Evolutionary conservation across 2,888 invertebrate genomes (phyloP).

Genomic region (Balanococcus diminutus): DNA sequence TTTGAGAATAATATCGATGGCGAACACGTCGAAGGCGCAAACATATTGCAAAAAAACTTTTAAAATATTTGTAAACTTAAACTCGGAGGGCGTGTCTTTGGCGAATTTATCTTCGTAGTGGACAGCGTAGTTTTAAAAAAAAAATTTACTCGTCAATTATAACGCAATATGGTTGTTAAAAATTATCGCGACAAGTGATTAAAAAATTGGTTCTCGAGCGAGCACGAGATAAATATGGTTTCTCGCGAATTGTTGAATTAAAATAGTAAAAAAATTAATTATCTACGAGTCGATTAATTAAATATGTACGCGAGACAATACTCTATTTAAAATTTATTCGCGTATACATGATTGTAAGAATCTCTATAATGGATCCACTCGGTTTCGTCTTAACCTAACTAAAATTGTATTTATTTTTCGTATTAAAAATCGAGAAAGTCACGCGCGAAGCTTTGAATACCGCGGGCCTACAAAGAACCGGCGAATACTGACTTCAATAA

Average conservation of each 20-base stretch:
- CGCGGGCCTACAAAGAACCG: conserved; percentile 11
- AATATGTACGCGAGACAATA: not conserved
- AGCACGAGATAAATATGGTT: not conserved
- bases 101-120: not conserved
- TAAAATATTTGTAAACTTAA: not conserved
- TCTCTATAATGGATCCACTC: not conserved
- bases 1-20: not conserved
- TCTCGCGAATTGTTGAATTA: not conserved
- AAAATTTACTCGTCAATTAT: not conserved
- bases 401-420: not conserved
- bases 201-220: not conserved
- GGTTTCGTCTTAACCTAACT: not conserved
- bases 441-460: conserved; percentile 9
- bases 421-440: not conserved
- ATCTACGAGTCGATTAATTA: not conserved
- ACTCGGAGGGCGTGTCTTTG: not conserved
- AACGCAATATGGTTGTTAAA: not conserved
- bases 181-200: not conserved
- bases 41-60: not conserved
- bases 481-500: conserved; percentile 7
- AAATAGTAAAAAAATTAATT: not conserved
- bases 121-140: not conserved
- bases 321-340: not conserved
- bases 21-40: not conserved
- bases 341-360: not conserved